Evolutionary conservation across 2,797 vertebrate genomes (phyloP).

Genomic region (Myripristis jacobus): DNA sequence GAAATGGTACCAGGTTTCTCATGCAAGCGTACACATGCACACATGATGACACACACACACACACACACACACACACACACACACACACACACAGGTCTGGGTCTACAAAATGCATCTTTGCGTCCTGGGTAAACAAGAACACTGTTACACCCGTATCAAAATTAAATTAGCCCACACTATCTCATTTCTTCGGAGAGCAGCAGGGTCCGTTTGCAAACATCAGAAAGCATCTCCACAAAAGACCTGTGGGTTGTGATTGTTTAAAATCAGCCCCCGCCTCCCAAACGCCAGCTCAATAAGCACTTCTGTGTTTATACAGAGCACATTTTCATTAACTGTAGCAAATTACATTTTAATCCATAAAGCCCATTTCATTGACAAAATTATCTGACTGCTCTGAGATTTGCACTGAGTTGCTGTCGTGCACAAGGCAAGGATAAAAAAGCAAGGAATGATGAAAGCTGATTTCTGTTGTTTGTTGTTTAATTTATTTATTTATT

Average conservation of each 20-base stretch:
- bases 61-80: constrained; percentile 15
- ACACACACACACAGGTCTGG: constrained; percentile 9
- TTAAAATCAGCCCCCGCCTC: constrained; percentile 58
- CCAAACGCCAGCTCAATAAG: constrained; percentile 70
- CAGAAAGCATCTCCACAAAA: constrained; percentile 63
- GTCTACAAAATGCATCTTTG: constrained; percentile 55
- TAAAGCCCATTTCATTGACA: constrained; percentile 71
- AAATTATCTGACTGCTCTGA: constrained; percentile 72
- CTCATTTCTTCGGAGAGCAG: constrained; percentile 66
- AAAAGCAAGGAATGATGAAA: constrained; percentile 69
- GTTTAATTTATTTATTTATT: not conserved
- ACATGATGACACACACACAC: too few relatives aligned
- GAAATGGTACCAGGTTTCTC: constrained; percentile 28
- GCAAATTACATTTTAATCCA: constrained; percentile 82
- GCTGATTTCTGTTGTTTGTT: constrained; percentile 53
- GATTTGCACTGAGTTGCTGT: constrained; percentile 67
- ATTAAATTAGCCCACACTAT: constrained; percentile 76
- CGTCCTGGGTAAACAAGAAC: constrained; percentile 60
- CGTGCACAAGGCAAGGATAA: constrained; percentile 45
- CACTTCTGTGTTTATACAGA: constrained; percentile 67
- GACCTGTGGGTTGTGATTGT: constrained; percentile 61
- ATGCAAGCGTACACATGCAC: constrained; percentile 7
- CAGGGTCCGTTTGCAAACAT: constrained; percentile 73
- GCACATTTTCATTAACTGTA: constrained; percentile 77
- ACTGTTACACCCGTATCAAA: constrained; percentile 59